These are phyloP conservation scores for Melanaphis sacchari DNA, from an alignment of 1,140 invertebrate species.

Conservation along the genomic window DNA sequence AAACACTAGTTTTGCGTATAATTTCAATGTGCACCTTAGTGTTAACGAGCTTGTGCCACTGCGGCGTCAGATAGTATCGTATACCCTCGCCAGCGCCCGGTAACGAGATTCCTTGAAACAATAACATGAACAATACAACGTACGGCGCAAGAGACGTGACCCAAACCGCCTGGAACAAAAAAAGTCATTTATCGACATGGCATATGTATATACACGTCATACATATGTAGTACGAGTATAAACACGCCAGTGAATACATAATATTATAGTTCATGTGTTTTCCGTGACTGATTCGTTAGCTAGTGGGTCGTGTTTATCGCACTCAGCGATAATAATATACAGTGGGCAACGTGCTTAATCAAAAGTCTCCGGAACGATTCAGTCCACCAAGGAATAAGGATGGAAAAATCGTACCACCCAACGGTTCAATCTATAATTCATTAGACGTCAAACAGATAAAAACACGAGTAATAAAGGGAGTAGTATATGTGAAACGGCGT, in stretches of 20 bases:
- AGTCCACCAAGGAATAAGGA: background rate
- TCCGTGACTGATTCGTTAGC: background rate
- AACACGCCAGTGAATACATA: background rate
- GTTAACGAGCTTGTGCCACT: slow-evolving; percentile 87
- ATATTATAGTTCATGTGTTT: background rate
- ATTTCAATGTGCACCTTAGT: slow-evolving; percentile 69
- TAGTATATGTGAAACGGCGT: slow-evolving; percentile 29
- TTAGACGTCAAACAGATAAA: slow-evolving; percentile 56
- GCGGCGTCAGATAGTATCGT: slow-evolving; percentile 91
- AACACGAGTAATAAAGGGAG: slow-evolving; percentile 52
- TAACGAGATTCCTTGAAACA: slow-evolving; percentile 86
- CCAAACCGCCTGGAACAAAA: slow-evolving; percentile 85
- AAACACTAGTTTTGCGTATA: background rate
- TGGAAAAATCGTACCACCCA: background rate
- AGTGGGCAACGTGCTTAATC: background rate
- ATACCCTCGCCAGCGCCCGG: slow-evolving; percentile 91
- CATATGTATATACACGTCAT: background rate
- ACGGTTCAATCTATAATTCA: slow-evolving; percentile 56
- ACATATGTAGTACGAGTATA: background rate
- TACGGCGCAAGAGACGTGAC: slow-evolving; percentile 95
- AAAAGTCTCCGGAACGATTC: background rate
- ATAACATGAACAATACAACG: slow-evolving; percentile 87
- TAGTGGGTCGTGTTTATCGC: background rate
- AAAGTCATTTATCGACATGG: background rate
- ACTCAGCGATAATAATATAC: background rate